These are phyloP conservation scores for Cabera pusaria DNA, from an alignment of 2,888 invertebrate species.

Conservation along the genomic window DNA sequence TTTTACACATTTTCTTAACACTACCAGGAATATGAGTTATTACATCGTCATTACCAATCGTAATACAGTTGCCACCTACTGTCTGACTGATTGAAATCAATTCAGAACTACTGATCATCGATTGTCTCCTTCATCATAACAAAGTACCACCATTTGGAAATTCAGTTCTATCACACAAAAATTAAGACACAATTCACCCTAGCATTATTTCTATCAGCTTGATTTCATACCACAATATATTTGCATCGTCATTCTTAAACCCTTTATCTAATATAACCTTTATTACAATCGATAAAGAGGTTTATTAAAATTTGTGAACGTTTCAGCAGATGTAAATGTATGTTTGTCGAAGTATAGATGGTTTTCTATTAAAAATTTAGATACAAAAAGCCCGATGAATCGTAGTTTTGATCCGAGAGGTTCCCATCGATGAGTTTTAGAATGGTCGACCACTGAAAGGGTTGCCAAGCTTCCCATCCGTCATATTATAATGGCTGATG, in stretches of 20 bases:
- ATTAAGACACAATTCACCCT: no score
- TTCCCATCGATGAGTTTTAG: slow-evolving; percentile 65
- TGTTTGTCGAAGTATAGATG: slow-evolving; percentile 46
- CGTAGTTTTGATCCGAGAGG: slow-evolving; percentile 52
- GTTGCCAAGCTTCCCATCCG: no score
- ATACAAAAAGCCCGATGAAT: slow-evolving; percentile 65
- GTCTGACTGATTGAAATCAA: slow-evolving; percentile 75
- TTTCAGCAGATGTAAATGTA: slow-evolving; percentile 3
- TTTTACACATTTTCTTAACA: not conserved
- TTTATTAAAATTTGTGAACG: no score
- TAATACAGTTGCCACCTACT: slow-evolving; percentile 76
- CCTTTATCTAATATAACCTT: no score
- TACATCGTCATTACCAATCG: slow-evolving; percentile 35
- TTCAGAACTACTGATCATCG: slow-evolving; percentile 64
- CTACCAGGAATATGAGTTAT: slow-evolving; percentile 12
- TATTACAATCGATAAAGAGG: no score
- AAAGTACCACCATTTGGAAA: no score
- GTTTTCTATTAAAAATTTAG: slow-evolving; percentile 60
- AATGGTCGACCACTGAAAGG: slow-evolving; percentile 7
- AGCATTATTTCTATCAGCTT: no score
- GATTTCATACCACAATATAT: slow-evolving; percentile 3
- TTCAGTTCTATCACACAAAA: no score
- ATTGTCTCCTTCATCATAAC: slow-evolving; percentile 44
- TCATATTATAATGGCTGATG: no score
- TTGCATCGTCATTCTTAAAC: no score